Evolutionary conservation across 2,888 invertebrate species (phyloP), one percentile per base, ranked within the genome.

Genomic region (Parascotia fuliginaria): DNA sequence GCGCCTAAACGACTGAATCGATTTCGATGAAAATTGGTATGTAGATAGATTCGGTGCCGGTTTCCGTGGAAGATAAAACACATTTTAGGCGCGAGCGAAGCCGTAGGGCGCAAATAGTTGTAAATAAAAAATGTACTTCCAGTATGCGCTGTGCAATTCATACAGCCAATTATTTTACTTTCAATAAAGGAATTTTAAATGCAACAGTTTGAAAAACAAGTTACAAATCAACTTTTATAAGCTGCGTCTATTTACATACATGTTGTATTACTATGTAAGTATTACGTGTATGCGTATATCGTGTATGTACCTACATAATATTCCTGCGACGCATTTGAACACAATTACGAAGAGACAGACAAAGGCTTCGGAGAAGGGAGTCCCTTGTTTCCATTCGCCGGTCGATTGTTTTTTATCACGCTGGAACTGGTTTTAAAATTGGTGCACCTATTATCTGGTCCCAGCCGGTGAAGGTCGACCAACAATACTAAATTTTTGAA

Each of bases 401-500:
- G 76, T 67, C 75, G 76, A 66, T 78, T 66, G 78, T 87, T 89
- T 89, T 89, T 83, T 82, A 73, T 70, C 63, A 58, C 54, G 50
- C 61, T 74, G 75, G 77, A 90, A 91, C 90, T 84, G 89, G 91
- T 92, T 91, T 80, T 80, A 69, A 89, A 91, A 90, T 90, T 89
- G 86, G 81, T 86, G 78, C 87, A 83, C 87, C 87, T 89, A 91
- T 91, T 91, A 92, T 90, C 88, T 83, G 84, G 70, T 77, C 82
- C 79, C 83, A 75, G 77, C 70, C 81, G 79, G 79, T 78, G 88
- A 90, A 90, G 90, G 91, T 87, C 89, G 87, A 73, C 75, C 79
- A 77, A 83, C 85, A 85, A 81, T 82, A 83, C 75, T n/a, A 77
- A 81, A 73, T 83, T 83, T 87, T 86, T 82, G 79, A 82, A 87